phyloP scores from a whole-genome alignment of 2,797 vertebrate genomes.

The Tolypeutes matacus region DNA sequence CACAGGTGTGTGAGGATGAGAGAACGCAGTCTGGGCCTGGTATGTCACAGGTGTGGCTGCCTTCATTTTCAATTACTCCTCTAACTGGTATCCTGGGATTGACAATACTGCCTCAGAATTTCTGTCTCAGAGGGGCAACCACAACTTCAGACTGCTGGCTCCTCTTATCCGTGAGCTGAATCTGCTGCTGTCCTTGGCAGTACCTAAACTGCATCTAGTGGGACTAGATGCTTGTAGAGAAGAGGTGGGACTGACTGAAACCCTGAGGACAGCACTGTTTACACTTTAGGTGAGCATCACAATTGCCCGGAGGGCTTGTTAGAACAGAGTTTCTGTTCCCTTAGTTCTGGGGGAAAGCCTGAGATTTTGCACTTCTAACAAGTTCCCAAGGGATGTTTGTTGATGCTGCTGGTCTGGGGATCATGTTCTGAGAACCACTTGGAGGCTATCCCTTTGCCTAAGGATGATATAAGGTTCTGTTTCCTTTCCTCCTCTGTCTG shows the following conservation, averaged over 20 bases:
- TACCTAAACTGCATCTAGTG: neutral
- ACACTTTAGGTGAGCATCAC: neutral
- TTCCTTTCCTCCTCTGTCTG: neutral
- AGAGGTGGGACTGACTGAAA: neutral
- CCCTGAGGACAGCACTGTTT: neutral
- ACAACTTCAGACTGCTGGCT: neutral
- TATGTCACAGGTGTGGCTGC: neutral
- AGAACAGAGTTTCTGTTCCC: constrained; percentile 19
- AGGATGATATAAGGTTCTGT: neutral
- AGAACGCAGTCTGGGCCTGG: neutral
- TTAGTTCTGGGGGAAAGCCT: neutral
- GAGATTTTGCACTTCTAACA: constrained; percentile 6
- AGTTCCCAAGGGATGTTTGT: neutral
- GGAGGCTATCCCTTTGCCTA: neutral
- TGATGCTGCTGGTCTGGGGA: neutral
- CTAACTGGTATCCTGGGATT: constrained; percentile 39
- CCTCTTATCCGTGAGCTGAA: constrained; percentile 36
- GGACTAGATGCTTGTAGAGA: neutral
- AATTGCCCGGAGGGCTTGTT: neutral
- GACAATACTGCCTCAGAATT: neutral
- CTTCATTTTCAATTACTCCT: constrained; percentile 47
- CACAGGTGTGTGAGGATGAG: neutral
- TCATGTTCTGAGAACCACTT: neutral
- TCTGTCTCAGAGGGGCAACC: neutral
- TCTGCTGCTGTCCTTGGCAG: neutral